phyloP scores from a whole-genome alignment of 2,113 vertebrate genomes.

The Ahaetulla prasina region DNA sequence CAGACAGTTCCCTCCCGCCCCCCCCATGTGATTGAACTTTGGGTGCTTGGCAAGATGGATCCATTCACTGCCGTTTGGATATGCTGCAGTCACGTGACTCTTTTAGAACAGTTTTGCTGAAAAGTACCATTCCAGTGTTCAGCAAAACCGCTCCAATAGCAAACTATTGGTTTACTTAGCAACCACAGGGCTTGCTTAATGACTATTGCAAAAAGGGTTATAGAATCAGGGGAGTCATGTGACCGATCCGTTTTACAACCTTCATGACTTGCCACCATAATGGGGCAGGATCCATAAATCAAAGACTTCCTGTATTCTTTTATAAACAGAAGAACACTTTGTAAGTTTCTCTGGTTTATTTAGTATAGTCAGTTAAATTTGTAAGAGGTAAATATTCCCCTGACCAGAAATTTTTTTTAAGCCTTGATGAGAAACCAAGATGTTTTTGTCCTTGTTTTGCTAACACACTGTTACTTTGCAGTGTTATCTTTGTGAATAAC shows the following conservation, averaged over 20 bases:
- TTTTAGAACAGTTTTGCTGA: neutral
- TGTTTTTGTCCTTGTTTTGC: neutral
- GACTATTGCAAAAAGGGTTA: neutral
- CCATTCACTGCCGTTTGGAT: neutral
- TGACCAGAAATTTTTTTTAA: neutral
- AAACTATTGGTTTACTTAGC: neutral
- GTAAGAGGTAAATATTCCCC: neutral
- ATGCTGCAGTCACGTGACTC: neutral
- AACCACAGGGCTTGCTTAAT: neutral
- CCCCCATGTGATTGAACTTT: neutral
- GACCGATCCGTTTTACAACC: neutral
- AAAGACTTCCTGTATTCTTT: slow-evolving; percentile 9
- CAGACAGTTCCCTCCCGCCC: neutral
- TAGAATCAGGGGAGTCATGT: neutral
- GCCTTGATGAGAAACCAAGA: neutral
- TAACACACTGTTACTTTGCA: slow-evolving; percentile 66
- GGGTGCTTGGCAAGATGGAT: neutral
- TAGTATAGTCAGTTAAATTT: neutral
- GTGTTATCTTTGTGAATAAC: slow-evolving; percentile 99
- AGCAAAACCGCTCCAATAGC: neutral
- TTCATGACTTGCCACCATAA: neutral
- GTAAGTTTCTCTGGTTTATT: slow-evolving; percentile 10
- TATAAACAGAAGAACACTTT: neutral
- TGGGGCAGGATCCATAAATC: neutral
- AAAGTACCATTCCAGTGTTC: neutral